Percentiles rank a stretch among this genome's conserved stretches.
phyloP scores from a whole-genome alignment of 2,113 vertebrate species.

The Nestor notabilis region DNA sequence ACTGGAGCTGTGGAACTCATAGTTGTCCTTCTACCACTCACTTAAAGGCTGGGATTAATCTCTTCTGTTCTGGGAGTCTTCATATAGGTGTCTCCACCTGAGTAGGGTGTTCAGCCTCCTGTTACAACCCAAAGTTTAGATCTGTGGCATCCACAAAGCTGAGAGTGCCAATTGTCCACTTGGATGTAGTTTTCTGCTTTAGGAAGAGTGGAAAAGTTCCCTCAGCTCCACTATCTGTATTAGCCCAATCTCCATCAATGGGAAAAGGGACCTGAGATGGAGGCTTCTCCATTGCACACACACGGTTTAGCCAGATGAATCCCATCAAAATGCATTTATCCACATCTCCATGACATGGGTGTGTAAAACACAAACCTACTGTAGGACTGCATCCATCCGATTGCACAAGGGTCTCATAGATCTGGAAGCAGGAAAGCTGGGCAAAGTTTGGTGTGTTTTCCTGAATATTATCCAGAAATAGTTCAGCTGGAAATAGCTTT shows the following conservation, averaged over 20 bases:
- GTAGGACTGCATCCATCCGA: accelerated
- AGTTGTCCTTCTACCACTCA: not conserved
- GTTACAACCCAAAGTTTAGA: not conserved
- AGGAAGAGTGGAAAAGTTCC: not conserved
- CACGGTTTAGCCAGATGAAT: accelerated
- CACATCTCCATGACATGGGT: not conserved
- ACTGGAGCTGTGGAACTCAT: not conserved
- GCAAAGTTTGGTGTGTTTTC: not conserved
- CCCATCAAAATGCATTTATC: not conserved
- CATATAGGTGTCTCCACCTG: not conserved
- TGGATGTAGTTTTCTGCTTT: not conserved
- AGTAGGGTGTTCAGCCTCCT: not conserved
- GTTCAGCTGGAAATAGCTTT: not conserved
- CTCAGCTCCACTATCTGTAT: not conserved
- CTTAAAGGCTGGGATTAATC: not conserved
- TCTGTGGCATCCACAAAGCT: not conserved
- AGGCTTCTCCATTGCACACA: not conserved
- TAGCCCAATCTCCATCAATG: not conserved
- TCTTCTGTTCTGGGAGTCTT: not conserved
- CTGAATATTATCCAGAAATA: not conserved
- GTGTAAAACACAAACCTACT: not conserved
- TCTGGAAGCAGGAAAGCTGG: not conserved
- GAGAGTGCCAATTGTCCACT: not conserved
- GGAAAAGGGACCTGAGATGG: not conserved
- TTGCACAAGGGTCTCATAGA: not conserved